Base-by-base conservation (phyloP, 92 coral and sea anemone species). In the Porites evermanni region DNA sequence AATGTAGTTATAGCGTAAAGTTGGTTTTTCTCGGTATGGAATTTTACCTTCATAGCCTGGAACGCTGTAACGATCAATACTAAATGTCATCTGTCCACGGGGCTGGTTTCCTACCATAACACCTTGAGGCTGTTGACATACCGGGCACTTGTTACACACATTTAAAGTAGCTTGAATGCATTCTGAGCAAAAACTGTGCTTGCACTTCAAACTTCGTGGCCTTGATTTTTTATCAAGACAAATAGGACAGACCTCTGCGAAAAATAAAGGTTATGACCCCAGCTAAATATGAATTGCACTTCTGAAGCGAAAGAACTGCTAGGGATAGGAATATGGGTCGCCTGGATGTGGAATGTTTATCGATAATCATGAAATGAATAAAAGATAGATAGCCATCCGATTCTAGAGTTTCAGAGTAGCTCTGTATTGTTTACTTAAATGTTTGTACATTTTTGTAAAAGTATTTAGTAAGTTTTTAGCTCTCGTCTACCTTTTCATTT, bases 61-160 rank as follows among this genome's bases (percentile, higher is more conserved):
- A 51, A 79, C 47, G 52, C 84, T 67, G 63, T 50, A 21, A 19
- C 65, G 19, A 23, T 53, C 73, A 50, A 0, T 0, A 11, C 8
- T 67, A 26, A 1, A 6, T 7, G 5, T 66, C 84, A 79, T 79
- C 65, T 50, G 47, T 67, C 98, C 98, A 1, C 11, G 80, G 5
- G 98, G 98, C 86, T 92, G 95, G 80, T 92, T 91, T 38, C 98
- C 98, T 14, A 0, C 0, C 0, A 21, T 21, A 0, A 21, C 0
- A 53, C 94, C 95, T 72, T 88, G 89, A 16, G 86, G 85, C 61
- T 64, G 58, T 7, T 74, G 75, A 78, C 95, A 92, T 11, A 90
- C 80, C 10, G 94, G 95, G 74, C 95, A 91, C 67, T 2, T 56
- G 32, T 82, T 82, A 24, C 67, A 60, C 14, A 13, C 72, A 16